Base-by-base conservation (phyloP, 2,113 vertebrate genomes). In the Oxyruncus cristatus region DNA sequence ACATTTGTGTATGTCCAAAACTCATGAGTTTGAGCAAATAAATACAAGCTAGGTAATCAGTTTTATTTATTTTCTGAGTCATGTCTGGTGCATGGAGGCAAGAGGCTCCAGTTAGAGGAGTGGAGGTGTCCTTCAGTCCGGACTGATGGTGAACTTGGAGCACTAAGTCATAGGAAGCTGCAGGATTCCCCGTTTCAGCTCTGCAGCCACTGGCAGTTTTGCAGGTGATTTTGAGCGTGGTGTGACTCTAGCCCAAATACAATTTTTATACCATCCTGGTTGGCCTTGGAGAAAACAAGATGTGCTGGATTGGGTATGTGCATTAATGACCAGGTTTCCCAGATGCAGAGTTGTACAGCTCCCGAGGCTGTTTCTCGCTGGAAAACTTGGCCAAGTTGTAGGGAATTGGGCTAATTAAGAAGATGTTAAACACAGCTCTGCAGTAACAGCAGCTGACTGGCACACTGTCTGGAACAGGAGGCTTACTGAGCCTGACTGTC, bases 51-150 rank as follows among this genome's bases (percentile, higher is more conserved):
- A 72, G 91, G 65, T 49, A 86, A 93, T 76, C n/a, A 65, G 75
- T 84, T 95, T 93, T 96, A 75, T 94, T 95, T 96, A 80, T 94
- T 94, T 94, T 92, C 73, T 96, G 93, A 93, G 65, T 96, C 65
- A 86, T 65, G 93, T 85, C 92, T 95, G 88, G 72, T 75, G 74
- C 37, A 14, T 18, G 58, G 44, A 96, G 79, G 3, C 86, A 70
- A 70, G 65, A 91, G 95, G 62, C 37, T 96, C 65, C 49, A 35
- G 52, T 78, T 8, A 14, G 63, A 86, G 88, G 56, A 87, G 70
- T 77, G 56, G 65, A 84, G 70, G 3, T 65, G 61, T 89, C 72
- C 53, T 89, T 91, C 33, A 1, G 61, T 66, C 56, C 0, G 0
- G 53, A 74, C 65, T 41, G 73, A 4, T 58, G 67, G 35, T 63